A percentile compares a stretch with the other conserved stretches of the same genome.
Evolutionary conservation across 2,113 vertebrate genomes (phyloP).

Genomic region (Dipodomys ordii): DNA sequence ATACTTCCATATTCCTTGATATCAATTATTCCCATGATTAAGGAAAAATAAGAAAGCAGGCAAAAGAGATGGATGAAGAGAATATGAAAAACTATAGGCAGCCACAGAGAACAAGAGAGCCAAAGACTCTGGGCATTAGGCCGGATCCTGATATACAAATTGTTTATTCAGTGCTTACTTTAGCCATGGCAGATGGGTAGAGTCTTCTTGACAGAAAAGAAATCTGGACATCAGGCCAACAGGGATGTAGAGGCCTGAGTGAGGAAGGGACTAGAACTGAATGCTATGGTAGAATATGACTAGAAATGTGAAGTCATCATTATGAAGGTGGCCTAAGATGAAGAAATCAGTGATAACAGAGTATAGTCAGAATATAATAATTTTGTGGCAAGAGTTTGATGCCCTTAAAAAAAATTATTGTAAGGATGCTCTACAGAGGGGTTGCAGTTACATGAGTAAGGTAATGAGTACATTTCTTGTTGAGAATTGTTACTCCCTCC

Average conservation of each 20-base stretch:
- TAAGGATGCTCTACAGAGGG: no score
- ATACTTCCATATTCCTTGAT: background rate
- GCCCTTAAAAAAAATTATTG: background rate
- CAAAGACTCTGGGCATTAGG: background rate
- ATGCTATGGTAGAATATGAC: background rate
- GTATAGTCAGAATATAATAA: background rate
- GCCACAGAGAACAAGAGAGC: background rate
- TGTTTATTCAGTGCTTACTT: background rate
- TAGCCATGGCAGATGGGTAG: background rate
- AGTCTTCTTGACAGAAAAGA: background rate
- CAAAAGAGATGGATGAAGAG: background rate
- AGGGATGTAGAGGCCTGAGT: background rate
- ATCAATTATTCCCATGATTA: slow-evolving; percentile 30
- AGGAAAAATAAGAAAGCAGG: background rate
- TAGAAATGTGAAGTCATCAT: background rate
- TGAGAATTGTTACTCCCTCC: no score
- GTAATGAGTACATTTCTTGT: no score
- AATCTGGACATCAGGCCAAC: background rate
- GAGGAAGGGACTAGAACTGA: background rate
- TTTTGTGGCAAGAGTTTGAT: slow-evolving; percentile 3
- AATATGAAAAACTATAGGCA: background rate
- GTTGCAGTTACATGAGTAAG: no score
- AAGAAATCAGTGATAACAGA: background rate
- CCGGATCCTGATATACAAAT: background rate
- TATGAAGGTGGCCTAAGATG: background rate